Conservation (phyloP, 2,797 vertebrate genomes). For the Liparis tanakae region DNA sequence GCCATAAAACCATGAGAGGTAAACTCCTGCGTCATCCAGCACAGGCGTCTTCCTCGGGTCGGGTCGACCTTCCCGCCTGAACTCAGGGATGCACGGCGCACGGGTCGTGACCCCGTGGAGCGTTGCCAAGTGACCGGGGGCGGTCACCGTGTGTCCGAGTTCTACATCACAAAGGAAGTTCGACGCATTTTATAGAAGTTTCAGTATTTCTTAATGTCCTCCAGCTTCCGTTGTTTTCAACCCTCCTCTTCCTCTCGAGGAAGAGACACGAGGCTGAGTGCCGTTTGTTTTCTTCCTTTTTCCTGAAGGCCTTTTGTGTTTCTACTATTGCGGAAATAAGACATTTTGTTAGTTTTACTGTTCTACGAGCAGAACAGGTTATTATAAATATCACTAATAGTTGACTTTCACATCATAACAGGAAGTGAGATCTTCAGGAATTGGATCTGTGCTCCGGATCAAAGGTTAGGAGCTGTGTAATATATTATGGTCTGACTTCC, state of each 20-base stretch:
- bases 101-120: background rate
- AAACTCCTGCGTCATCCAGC: slow-evolving; percentile 8
- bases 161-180: slow-evolving; percentile 19
- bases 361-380: background rate
- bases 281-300: background rate
- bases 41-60: background rate
- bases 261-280: background rate
- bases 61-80: background rate
- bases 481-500: slow-evolving; percentile 1
- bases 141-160: background rate
- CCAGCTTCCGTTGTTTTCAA: background rate
- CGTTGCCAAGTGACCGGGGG: background rate
- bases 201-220: slow-evolving; percentile 1
- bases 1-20: slow-evolving; percentile 30
- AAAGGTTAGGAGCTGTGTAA: slow-evolving; percentile 14
- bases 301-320: background rate
- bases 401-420: slow-evolving; percentile 17
- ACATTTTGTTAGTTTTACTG: no score
- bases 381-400: background rate
- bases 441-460: background rate
- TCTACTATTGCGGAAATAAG: background rate
- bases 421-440: background rate
- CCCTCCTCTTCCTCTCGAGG: background rate
- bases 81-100: background rate
- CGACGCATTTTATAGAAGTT: background rate